These are phyloP conservation scores for Tolypeutes matacus DNA, from an alignment of 2,797 vertebrate species.

Conservation along the genomic window DNA sequence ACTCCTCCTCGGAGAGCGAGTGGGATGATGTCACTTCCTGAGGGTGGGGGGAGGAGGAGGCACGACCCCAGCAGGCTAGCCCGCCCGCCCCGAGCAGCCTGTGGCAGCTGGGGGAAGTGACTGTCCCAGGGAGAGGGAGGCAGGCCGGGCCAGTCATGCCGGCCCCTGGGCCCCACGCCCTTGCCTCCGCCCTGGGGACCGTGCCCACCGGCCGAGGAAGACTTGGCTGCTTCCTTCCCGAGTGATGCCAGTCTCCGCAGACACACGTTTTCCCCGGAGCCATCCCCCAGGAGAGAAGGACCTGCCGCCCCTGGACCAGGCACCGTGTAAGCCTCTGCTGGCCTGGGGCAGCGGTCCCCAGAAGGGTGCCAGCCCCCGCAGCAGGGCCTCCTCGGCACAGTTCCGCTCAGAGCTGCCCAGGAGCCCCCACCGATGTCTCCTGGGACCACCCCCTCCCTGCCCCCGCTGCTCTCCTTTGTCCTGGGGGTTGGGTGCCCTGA, in stretches of 20 bases:
- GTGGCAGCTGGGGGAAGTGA: slow-evolving; percentile 54
- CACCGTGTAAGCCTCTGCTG: slow-evolving; percentile 83
- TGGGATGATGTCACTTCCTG: slow-evolving; percentile 89
- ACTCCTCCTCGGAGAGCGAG: slow-evolving; percentile 82
- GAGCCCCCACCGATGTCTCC: not conserved
- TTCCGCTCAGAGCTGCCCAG: not conserved
- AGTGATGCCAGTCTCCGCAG: slow-evolving; percentile 71
- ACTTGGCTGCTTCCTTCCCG: slow-evolving; percentile 75
- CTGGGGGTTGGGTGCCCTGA: not conserved
- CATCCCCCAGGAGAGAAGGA: slow-evolving; percentile 78
- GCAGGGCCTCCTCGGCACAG: not conserved
- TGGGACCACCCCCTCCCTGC: not conserved
- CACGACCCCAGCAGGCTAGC: slow-evolving; percentile 78
- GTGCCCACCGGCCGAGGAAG: slow-evolving; percentile 78
- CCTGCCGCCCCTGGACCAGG: slow-evolving; percentile 76
- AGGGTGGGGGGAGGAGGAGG: slow-evolving; percentile 83
- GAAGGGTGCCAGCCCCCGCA: not conserved
- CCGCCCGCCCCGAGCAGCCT: slow-evolving; percentile 60
- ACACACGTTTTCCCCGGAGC: slow-evolving; percentile 75
- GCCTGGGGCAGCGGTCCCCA: not conserved
- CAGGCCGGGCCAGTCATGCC: not conserved
- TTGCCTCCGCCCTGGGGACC: slow-evolving; percentile 60
- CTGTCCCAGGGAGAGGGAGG: slow-evolving; percentile 27
- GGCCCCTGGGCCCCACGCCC: not conserved
- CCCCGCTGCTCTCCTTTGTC: not conserved